These are phyloP conservation scores for Alloplasta piceator DNA, from an alignment of 2,888 invertebrate genomes.

Conservation along the genomic window DNA sequence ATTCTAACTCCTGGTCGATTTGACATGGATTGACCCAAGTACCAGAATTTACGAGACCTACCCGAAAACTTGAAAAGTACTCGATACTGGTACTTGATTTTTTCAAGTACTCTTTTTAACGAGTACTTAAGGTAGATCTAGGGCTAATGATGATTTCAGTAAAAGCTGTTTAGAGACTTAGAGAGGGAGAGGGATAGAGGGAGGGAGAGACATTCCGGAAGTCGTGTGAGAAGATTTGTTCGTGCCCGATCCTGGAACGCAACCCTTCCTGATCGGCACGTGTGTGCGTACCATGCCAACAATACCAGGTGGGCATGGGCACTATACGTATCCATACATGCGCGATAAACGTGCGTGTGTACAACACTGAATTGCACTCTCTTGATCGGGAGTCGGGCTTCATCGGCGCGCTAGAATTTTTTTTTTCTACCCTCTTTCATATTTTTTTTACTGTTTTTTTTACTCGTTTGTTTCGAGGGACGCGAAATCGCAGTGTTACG, in stretches of 20 bases:
- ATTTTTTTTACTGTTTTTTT: conserved; percentile 16
- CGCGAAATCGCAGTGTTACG: conserved; percentile 47
- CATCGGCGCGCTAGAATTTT: conserved; percentile 49
- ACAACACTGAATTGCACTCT: conserved; percentile 76
- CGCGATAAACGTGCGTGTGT: conserved; percentile 59
- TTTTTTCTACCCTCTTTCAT: conserved; percentile 31
- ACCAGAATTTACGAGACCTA: too few species aligned
- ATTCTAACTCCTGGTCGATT: too few species aligned
- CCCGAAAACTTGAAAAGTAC: too few species aligned
- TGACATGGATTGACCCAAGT: too few species aligned
- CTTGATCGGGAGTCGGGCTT: conserved; percentile 71
- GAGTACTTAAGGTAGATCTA: too few species aligned
- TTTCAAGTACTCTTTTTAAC: too few species aligned
- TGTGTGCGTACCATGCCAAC: conserved; percentile 42
- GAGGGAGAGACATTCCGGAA: not conserved
- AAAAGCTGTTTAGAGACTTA: too few species aligned
- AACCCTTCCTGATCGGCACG: conserved; percentile 40
- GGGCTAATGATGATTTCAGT: too few species aligned
- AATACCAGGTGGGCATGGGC: not conserved
- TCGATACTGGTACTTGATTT: too few species aligned
- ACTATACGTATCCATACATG: conserved; percentile 27
- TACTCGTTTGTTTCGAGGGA: not conserved
- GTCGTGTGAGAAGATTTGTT: conserved; percentile 20
- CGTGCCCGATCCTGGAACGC: conserved; percentile 24
- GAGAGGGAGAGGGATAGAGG: too few species aligned